Percentiles rank a stretch among this genome's conserved stretches.
phyloP scores from a whole-genome alignment of 1,140 invertebrate genomes.

The Drosophila sturtevanti region DNA sequence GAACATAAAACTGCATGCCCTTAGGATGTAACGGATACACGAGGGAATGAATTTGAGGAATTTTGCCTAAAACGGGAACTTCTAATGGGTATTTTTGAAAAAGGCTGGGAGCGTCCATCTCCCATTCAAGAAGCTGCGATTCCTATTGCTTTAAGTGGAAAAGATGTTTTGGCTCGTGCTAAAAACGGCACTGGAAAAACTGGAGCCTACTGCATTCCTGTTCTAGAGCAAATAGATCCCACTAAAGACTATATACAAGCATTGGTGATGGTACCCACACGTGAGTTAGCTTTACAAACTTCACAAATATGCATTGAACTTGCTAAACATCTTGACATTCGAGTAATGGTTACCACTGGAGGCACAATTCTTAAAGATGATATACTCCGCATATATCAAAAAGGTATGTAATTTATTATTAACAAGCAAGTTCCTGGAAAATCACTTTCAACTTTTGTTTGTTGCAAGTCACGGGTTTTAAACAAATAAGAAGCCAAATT shows the following conservation, averaged over 20 bases:
- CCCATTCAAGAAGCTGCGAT: constrained; percentile 99
- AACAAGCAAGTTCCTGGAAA: neutral
- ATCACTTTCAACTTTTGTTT: too few species aligned
- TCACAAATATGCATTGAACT: constrained; percentile 99
- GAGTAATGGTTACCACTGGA: constrained; percentile 99
- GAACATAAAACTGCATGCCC: neutral
- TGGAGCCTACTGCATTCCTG: constrained; percentile 99
- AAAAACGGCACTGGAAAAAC: constrained; percentile 99
- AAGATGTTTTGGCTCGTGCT: constrained; percentile 98
- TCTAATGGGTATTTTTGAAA: constrained; percentile 99
- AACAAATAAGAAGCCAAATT: too few species aligned
- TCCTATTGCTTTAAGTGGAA: constrained; percentile 97
- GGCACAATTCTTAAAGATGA: constrained; percentile 99
- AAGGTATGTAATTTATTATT: constrained; percentile 85
- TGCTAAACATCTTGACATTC: constrained; percentile 96
- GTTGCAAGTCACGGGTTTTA: too few species aligned
- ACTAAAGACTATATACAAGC: constrained; percentile 97
- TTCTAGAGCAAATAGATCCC: constrained; percentile 97
- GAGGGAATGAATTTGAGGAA: constrained; percentile 99
- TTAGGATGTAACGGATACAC: constrained; percentile 99
- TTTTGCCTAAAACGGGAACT: constrained; percentile 98
- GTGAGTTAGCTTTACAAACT: constrained; percentile 99
- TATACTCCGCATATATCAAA: constrained; percentile 99
- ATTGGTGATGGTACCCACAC: constrained; percentile 98
- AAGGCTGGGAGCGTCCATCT: constrained; percentile 99